Evolutionary conservation across 2,888 invertebrate genomes (phyloP), one percentile per base, ranked within the genome.

Genomic region (Blastobasis lacticolella): DNA sequence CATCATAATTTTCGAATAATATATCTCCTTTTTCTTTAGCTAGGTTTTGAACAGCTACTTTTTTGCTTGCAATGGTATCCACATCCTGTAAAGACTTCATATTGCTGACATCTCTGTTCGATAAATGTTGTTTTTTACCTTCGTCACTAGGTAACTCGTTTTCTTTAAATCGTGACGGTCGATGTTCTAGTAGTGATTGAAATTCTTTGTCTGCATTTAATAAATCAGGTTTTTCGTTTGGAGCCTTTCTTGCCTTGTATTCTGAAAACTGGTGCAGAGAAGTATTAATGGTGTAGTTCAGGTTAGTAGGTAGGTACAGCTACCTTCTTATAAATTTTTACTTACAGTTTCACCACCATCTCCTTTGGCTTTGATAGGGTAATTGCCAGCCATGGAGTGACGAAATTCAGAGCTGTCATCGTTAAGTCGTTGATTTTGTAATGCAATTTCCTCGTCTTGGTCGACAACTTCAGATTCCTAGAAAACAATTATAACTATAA

Each of bases 11-110:
- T 59, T 65, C 75, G 56, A 73, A 75, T 50, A 75, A 49, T 41
- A 69, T 53, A 49, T 73, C 76, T 5, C 66, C 68, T 50, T 75
- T 73, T 53, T 72, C 73, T 37, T 66, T 68, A 9, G 63, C 54
- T 23, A 52, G 52, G 5, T 50, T 54, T 46, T 61, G 60, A 38
- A 58, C 23, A 23, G 23, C 23, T 23, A 23, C 23, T 23, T 23
- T 23, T 23, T 23, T 23, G 23, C 23, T 23, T 23, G 23, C 23
- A 23, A 23, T 23, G 47, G 57, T 62, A 51, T 63, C 61, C 48
- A 58, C 60, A 46, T 54, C 62, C 49, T 64, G 67, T 37, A 55
- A 44, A 2, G 54, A 60, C 54, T 63, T 71, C 5, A 54, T 50
- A 44, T 57, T 57, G 47, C 56, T 61, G 38, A 53, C 48, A 48